These are phyloP conservation scores for Papilio glaucus DNA, from an alignment of 1,140 invertebrate genomes.

Conservation along the genomic window DNA sequence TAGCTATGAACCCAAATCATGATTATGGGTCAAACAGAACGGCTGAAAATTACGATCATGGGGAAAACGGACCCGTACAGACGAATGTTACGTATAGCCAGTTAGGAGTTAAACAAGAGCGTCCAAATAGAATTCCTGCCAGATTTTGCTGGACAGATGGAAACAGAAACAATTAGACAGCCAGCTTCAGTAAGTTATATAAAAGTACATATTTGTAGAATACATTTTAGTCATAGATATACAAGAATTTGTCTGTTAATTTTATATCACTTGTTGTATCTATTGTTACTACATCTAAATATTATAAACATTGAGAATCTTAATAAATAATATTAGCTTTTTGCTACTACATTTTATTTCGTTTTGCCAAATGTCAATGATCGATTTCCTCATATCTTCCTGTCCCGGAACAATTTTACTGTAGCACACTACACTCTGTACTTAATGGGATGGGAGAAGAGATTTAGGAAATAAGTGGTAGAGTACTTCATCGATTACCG, in stretches of 20 bases:
- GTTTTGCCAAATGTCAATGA: too few relatives aligned
- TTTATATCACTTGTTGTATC: background rate
- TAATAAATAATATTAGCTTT: background rate
- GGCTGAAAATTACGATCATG: constrained; percentile 49
- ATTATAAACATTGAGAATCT: background rate
- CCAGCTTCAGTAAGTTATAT: background rate
- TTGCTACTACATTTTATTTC: background rate
- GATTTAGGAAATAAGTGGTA: too few relatives aligned
- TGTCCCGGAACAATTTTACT: too few relatives aligned
- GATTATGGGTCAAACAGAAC: constrained; percentile 1
- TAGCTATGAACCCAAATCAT: background rate
- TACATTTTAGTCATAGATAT: background rate
- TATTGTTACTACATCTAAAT: background rate
- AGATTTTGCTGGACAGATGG: constrained; percentile 75
- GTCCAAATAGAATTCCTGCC: constrained; percentile 58
- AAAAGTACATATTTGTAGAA: background rate
- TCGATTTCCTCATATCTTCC: too few relatives aligned
- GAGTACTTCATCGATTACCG: too few relatives aligned
- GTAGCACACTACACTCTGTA: too few relatives aligned
- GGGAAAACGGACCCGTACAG: constrained; percentile 51
- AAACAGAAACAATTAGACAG: constrained; percentile 43
- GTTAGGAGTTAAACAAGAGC: constrained; percentile 50
- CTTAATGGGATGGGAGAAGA: too few relatives aligned
- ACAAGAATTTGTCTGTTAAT: constrained; percentile 7
- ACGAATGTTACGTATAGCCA: constrained; percentile 39